These are phyloP conservation scores for Henricia sp. DNA, from an alignment of 53 echinoderm and acorn worm genomes.

Conservation along the genomic window DNA sequence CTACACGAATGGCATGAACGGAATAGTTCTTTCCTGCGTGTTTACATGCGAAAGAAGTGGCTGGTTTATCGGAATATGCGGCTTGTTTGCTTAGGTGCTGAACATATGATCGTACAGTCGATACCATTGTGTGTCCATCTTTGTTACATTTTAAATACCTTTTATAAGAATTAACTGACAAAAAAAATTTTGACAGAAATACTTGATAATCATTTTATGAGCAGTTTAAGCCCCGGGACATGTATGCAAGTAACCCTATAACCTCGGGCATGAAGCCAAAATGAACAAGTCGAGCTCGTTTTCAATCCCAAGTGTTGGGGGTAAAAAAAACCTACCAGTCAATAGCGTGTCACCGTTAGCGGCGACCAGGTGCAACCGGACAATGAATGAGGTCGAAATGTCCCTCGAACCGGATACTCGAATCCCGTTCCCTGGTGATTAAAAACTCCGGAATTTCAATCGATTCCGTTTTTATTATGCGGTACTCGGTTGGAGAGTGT, in stretches of 20 bases:
- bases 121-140: background rate
- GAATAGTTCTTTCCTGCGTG: background rate
- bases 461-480: background rate
- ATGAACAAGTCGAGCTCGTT: constrained; percentile 26
- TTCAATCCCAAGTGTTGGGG: background rate
- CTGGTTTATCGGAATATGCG: background rate
- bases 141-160: too few species aligned
- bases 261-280: constrained; percentile 6
- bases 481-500: background rate
- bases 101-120: background rate
- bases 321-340: too few species aligned
- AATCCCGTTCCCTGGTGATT: constrained; percentile 5
- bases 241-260: too few species aligned
- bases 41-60: background rate
- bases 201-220: constrained; percentile 11
- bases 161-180: too few species aligned
- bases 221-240: too few species aligned
- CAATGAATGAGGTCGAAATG: constrained; percentile 6
- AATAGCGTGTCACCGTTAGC: constrained; percentile 28
- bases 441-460: background rate
- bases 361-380: constrained; percentile 34
- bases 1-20: background rate
- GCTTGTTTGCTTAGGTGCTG: constrained; percentile 4
- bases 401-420: background rate
- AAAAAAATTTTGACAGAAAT: background rate